These are phyloP conservation scores for Ditylenchus dipsaci DNA, from an alignment of 1,140 invertebrate genomes.

Conservation along the genomic window DNA sequence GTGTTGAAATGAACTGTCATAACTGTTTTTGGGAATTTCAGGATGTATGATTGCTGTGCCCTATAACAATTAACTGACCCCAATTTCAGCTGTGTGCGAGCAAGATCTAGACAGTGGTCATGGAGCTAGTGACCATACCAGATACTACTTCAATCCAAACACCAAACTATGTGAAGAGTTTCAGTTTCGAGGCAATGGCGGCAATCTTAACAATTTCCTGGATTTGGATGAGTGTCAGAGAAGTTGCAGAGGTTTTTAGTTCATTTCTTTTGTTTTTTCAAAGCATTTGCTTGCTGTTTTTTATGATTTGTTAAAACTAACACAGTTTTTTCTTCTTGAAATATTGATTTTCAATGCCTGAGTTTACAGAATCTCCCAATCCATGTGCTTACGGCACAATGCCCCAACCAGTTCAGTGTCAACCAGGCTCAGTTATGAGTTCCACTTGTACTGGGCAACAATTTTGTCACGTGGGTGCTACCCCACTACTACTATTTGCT, in stretches of 20 bases:
- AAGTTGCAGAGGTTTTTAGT: conserved; percentile 46
- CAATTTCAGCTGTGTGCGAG: conserved; percentile 18
- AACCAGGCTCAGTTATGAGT: conserved; percentile 34
- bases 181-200: conserved; percentile 42
- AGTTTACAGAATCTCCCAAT: conserved; percentile 51
- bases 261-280: conserved; percentile 6
- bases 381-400: conserved; percentile 48
- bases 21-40: no score
- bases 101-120: conserved; percentile 44
- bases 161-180: conserved; percentile 47
- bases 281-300: conserved; percentile 22
- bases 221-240: conserved; percentile 43
- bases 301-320: conserved; percentile 3
- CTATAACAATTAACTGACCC: no score
- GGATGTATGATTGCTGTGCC: no score
- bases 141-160: conserved; percentile 47
- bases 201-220: conserved; percentile 47
- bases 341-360: neutral
- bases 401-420: conserved; percentile 31
- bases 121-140: conserved; percentile 29
- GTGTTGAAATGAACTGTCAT: no score
- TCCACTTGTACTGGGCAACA: conserved; percentile 42
- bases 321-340: conserved; percentile 7
- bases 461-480: conserved; percentile 54
- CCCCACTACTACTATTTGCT: conserved; percentile 53